Evolutionary conservation across 1,140 invertebrate genomes (phyloP), one percentile per base, ranked within the genome.

Genomic region (Stegodyphus mimosarum): DNA sequence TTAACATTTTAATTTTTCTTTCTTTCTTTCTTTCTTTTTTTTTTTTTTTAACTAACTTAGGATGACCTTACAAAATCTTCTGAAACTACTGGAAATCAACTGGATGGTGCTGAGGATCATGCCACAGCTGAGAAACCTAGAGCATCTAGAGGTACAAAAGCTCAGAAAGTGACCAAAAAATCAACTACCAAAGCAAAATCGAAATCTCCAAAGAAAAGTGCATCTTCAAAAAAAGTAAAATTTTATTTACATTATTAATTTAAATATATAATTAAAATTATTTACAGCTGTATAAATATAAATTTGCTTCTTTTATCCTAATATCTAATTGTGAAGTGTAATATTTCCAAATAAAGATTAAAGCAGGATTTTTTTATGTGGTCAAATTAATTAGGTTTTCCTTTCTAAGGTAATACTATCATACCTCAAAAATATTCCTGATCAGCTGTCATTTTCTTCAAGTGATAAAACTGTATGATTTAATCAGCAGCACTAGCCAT

Each of bases 191-290:
- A 50, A 69, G 71, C 7, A 55, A 83, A 67, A 83, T 5, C 11
- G n/a, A 6, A n/a, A 2, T 6, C 51, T 17, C 7, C 53, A 48
- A 84, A 84, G 63, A 84, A 84, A 66, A 73, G 64, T 15, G 15
- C 48, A 52, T 33, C 49, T 49, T 6, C 71, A 50, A 83, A 66
- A 83, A 83, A 83, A 60, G 79, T 83, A 71, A 6, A 7, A 60
- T n/a, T 13, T 51, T 18, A 11, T 73, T 67, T 73, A 17, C 15
- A 69, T 10, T 69, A 9, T 0, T 15, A 60, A 11, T 60, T 60
- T 60, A 11, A 15, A 60, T 11, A 60, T 60, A 4, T 60, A 60
- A 11, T 60, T 33, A 33, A 33, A 33, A 33, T 33, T 33, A 33
- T 33, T 33, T n/a, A n/a, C n/a, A 33, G 3, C 33, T 33, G 33